A percentile compares a stretch with the other conserved stretches of the same genome.
These are phyloP conservation scores for Gymnoscopelus braueri DNA, from an alignment of 2,797 vertebrate species.

Conservation along the genomic window DNA sequence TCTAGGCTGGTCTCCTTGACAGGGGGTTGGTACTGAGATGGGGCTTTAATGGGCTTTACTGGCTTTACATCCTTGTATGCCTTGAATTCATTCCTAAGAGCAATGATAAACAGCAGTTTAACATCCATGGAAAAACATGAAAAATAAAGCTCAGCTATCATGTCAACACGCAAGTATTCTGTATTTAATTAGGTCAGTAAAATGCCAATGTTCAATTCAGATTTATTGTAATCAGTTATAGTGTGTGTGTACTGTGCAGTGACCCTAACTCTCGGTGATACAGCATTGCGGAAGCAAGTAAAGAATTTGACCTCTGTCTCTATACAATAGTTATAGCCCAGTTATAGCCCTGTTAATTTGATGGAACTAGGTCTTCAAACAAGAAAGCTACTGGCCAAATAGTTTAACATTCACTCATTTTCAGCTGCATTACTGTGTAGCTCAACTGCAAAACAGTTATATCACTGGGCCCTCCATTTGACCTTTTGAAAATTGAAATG, in stretches of 20 bases:
- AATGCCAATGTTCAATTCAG: no score
- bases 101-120: neutral
- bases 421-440: slow-evolving; percentile 47
- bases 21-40: slow-evolving; percentile 88
- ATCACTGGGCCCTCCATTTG: no score
- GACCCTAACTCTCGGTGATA: no score
- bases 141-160: neutral
- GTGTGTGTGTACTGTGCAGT: no score
- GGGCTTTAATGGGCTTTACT: slow-evolving; percentile 90
- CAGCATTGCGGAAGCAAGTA: neutral
- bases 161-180: no score
- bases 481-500: no score
- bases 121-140: neutral
- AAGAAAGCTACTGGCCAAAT: neutral
- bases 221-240: no score
- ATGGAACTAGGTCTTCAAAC: neutral
- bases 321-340: neutral
- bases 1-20: slow-evolving; percentile 86
- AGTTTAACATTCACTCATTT: slow-evolving; percentile 24
- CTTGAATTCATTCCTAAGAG: slow-evolving; percentile 92
- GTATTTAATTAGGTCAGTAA: no score
- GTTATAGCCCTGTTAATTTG: neutral
- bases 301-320: neutral
- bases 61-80: slow-evolving; percentile 93
- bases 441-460: slow-evolving; percentile 29